A percentile compares a stretch with the other conserved stretches of the same genome.
Evolutionary conservation across 2,888 invertebrate species (phyloP).

Genomic region (Platerodrilus igneus): DNA sequence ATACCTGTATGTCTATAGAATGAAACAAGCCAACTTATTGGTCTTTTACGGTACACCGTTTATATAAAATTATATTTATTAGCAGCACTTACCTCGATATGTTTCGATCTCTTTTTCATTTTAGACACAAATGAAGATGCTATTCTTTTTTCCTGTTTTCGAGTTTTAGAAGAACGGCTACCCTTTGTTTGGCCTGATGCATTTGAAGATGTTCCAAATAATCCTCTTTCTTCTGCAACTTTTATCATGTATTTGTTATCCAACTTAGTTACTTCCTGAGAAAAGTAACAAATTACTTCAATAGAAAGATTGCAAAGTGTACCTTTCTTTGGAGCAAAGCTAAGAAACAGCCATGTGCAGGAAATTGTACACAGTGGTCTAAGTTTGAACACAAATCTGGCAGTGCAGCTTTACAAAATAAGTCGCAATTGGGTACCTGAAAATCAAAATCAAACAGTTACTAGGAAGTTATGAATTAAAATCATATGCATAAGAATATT

Average conservation of each 20-base stretch:
- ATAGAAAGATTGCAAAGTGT: conserved; percentile 10
- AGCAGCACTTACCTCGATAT: conserved; percentile 40
- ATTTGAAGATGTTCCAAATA: conserved; percentile 55
- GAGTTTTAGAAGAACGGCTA: conserved; percentile 40
- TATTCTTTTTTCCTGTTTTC: conserved; percentile 39
- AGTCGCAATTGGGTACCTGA: conserved; percentile 64
- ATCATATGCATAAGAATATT: no score
- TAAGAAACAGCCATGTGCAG: conserved; percentile 61
- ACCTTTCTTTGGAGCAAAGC: conserved; percentile 66
- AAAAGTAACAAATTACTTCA: not conserved
- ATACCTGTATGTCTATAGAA: no score
- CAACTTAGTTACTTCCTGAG: conserved; percentile 65
- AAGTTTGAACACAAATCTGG: conserved; percentile 57
- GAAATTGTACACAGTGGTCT: conserved; percentile 47
- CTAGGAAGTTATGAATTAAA: no score
- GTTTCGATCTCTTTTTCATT: conserved; percentile 35
- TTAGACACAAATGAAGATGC: conserved; percentile 29
- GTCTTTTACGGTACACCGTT: no score
- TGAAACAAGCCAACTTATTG: no score
- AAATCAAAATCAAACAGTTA: conserved; percentile 4
- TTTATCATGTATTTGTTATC: conserved; percentile 81
- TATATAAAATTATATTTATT: no score
- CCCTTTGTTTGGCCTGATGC: conserved; percentile 46
- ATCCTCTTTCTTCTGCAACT: conserved; percentile 74
- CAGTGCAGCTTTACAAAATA: conserved; percentile 61